Evolutionary conservation across 2,797 vertebrate genomes (phyloP).

Genomic region (Enteromius viviparus): DNA sequence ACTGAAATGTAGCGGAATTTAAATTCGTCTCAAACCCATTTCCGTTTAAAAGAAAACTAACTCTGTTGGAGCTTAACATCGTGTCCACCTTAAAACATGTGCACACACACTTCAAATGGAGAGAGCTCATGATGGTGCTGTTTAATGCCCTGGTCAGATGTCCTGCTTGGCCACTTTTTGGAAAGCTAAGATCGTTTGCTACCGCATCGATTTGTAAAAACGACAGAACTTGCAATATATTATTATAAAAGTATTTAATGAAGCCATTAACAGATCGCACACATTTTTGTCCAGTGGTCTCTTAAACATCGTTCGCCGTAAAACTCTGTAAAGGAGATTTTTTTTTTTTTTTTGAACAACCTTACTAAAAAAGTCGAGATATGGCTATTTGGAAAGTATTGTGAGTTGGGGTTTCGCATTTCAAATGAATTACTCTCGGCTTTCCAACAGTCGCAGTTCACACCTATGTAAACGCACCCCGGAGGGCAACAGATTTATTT

Average conservation of each 20-base stretch:
- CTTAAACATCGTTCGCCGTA: background rate
- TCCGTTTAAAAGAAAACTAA: background rate
- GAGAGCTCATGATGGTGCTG: constrained; percentile 24
- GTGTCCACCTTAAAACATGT: constrained; percentile 50
- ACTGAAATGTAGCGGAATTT: background rate
- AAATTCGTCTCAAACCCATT: background rate
- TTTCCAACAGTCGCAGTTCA: constrained; percentile 78
- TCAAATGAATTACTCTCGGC: constrained; percentile 78
- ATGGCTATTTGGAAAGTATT: constrained; percentile 34
- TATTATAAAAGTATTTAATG: background rate
- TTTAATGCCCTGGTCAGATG: constrained; percentile 52
- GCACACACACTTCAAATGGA: constrained; percentile 1
- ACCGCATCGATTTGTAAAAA: background rate
- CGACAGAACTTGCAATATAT: background rate
- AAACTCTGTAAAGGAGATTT: background rate
- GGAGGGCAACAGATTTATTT: constrained; percentile 83
- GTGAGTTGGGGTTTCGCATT: constrained; percentile 66
- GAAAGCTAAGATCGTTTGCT: background rate
- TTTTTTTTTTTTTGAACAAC: background rate
- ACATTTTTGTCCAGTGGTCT: no score
- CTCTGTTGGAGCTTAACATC: background rate
- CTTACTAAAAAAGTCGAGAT: background rate
- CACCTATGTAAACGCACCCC: constrained; percentile 82
- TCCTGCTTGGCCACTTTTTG: constrained; percentile 31
- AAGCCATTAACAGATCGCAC: background rate